Percentiles rank a stretch among this genome's conserved stretches.
Conservation (phyloP, 2,797 vertebrate genomes). For the Ispidina lecontei region DNA sequence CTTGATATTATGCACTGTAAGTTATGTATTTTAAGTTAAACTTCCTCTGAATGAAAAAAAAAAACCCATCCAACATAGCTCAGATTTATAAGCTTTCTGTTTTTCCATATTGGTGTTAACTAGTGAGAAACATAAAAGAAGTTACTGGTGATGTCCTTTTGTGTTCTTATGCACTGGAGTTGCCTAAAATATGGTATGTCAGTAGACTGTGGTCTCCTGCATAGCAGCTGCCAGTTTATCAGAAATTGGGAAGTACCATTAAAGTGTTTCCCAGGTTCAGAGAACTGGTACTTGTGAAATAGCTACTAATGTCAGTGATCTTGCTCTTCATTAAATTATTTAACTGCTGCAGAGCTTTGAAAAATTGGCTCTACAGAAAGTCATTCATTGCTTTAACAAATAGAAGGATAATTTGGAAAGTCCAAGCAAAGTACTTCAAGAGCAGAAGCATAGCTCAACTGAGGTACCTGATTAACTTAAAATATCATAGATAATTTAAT, state of each 20-base stretch:
- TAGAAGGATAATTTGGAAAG: background rate
- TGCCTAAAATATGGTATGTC: background rate
- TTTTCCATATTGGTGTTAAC: background rate
- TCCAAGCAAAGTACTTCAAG: background rate
- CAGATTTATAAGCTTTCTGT: background rate
- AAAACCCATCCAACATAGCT: background rate
- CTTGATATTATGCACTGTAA: fast-evolving
- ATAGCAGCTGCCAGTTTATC: background rate
- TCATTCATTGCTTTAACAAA: background rate
- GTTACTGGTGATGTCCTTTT: background rate
- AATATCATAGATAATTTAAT: background rate
- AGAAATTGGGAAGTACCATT: background rate
- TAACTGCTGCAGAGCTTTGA: background rate
- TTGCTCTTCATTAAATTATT: background rate
- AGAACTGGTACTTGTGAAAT: background rate
- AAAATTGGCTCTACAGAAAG: background rate
- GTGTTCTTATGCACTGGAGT: background rate
- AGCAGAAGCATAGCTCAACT: background rate
- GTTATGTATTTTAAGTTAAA: background rate
- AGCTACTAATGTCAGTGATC: background rate
- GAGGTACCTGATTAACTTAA: background rate
- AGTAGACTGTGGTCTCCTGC: background rate
- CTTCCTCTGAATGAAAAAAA: background rate
- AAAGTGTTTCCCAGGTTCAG: background rate
- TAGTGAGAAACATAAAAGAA: background rate